These are phyloP conservation scores for Oriolus oriolus DNA, from an alignment of 2,113 vertebrate species.

Conservation along the genomic window DNA sequence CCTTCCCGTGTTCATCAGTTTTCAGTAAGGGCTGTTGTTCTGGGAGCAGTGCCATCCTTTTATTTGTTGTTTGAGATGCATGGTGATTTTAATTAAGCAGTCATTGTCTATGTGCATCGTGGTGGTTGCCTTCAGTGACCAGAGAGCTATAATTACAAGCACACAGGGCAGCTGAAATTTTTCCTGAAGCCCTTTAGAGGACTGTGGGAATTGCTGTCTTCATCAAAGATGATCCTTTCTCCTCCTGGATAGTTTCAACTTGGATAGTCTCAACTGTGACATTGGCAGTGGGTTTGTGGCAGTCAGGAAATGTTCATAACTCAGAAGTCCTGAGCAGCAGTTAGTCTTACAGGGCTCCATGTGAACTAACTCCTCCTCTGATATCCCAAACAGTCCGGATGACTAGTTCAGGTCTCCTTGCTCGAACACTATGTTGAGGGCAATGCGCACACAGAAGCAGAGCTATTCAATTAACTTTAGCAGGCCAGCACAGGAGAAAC, in stretches of 20 bases:
- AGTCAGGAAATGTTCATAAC: not conserved
- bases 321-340: not conserved
- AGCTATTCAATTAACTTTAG: not conserved
- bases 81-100: slow-evolving; percentile 47
- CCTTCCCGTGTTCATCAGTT: not conserved
- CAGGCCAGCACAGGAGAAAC: not conserved
- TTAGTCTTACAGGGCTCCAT: not conserved
- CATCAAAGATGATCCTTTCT: not conserved
- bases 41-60: slow-evolving; percentile 24
- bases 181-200: not conserved
- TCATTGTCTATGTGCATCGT: not conserved
- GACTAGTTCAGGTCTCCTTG: not conserved
- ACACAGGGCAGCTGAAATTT: not conserved
- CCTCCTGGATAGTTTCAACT: not conserved
- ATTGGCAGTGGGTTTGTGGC: not conserved
- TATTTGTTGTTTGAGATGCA: slow-evolving; percentile 11
- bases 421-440: not conserved
- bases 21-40: slow-evolving; percentile 7
- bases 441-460: rapidly evolving
- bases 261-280: not conserved
- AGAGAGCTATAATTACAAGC: not conserved
- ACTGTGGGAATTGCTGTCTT: not conserved
- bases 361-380: not conserved
- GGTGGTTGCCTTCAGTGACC: not conserved
- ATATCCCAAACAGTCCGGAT: not conserved